These are phyloP conservation scores for Acanthiza pusilla DNA, from an alignment of 2,797 vertebrate species.

Conservation along the genomic window DNA sequence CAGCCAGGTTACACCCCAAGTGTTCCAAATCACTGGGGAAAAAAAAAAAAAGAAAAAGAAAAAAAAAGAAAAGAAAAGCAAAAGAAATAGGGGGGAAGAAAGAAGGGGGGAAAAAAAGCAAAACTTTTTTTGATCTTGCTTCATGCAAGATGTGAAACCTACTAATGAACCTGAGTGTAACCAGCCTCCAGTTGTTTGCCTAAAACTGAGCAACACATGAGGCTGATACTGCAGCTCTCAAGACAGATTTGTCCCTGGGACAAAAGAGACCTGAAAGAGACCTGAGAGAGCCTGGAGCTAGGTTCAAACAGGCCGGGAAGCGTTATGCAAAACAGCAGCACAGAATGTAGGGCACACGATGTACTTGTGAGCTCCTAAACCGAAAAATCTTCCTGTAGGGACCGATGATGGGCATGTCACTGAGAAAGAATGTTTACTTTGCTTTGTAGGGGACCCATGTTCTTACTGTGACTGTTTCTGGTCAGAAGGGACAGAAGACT, in stretches of 20 bases:
- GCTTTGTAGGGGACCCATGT: background rate
- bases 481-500: background rate
- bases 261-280: background rate
- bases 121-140: background rate
- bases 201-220: background rate
- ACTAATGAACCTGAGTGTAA: background rate
- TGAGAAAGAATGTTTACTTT: background rate
- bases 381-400: background rate
- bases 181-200: background rate
- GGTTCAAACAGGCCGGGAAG: background rate
- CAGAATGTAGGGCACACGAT: background rate
- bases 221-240: background rate
- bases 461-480: background rate
- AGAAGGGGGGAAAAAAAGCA: too few species aligned
- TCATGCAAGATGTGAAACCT: conserved; percentile 2
- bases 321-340: background rate
- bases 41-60: too few species aligned
- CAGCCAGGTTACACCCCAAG: background rate
- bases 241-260: background rate
- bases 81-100: too few species aligned
- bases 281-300: background rate
- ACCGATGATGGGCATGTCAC: background rate
- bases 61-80: too few species aligned
- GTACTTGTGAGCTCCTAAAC: background rate
- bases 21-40: background rate